Base-by-base conservation (phyloP, 2,113 vertebrate genomes). In the Dascyllus trimaculatus region DNA sequence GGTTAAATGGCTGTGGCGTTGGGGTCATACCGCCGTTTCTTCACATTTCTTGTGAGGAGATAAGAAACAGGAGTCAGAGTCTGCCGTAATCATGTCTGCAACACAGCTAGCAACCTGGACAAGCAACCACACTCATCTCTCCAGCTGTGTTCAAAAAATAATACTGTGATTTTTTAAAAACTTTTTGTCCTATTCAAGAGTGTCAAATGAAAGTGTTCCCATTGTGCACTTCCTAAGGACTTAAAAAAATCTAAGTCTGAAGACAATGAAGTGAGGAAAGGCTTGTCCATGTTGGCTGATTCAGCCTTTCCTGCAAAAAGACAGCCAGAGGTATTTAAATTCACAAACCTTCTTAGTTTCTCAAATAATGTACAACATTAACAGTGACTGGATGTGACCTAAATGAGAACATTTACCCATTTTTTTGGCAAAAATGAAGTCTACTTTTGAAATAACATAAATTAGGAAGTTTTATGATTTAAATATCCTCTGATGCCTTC, bases 21-120 rank as follows among this genome's bases (percentile, higher is more conserved):
- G 80, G 97, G 97, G 89, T 99, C 97, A 8, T 97, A 98, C 75
- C 97, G 96, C 90, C 97, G 93, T 93, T 98, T 98, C 96, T 99
- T 99, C 95, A 99, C 98, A 94, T 98, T 99, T 97, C 98, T 99
- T 98, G 85, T 72, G 17, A 73, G 62, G 81, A 94, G 91, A 93
- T 80, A 92, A 83, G 75, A 91, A 83, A 93, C 29, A 94, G 18
- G 48, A 75, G 83, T 93, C 66, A 93, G 89, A 19, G 26, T 69
- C 7, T 51, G 65, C 11, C 0, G 29, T 60, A 32, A 51, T 35
- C 29, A 49, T 43, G 4, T 80, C 17, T 63, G 32, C 4, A 70
- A 69, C 38, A 84, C 71, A 86, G 21, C 51, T 26, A 69, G 68
- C 86, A 89, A 87, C 85, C 70, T 91, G 89, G 84, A 86, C 78